Base-by-base conservation (phyloP, 2,113 vertebrate genomes). In the Aldabrachelys gigantea region DNA sequence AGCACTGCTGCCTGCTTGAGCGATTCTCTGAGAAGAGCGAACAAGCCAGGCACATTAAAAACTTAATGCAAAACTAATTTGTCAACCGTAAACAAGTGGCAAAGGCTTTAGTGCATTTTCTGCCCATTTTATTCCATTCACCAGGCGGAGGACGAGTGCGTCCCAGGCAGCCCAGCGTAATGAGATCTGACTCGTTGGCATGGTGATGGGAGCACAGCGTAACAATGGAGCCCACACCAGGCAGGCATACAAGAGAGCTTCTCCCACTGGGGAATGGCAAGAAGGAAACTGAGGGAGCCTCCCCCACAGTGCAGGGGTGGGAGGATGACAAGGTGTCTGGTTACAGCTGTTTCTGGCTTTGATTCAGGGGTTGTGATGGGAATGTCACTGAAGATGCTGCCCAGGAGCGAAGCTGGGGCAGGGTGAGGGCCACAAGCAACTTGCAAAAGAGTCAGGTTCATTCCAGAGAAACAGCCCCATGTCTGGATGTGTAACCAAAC, bases 21-120 rank as follows among this genome's bases (percentile, higher is more conserved):
- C 65, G 12, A 2, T 1, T 0, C 81, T 95, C 81, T 1, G 16
- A 91, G 87, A 50, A 89, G 79, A 93, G 72, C 10, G 0, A 0
- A 88, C 69, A 88, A 88, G 88, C 53, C 82, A 79, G 82, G 56
- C 79, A 38, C 2, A 0, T 78, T 49, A 94, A 94, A 91, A 97
- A 88, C 87, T 80, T 89, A 52, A 89, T 24, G 53, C 38, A 84
- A 89, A 95, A 54, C 91, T 92, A 53, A 95, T 94, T 86, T 91
- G 87, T 89, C 90, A 83, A 47, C 83, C 79, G 27, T 16, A 88
- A 92, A 87, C 38, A 53, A 96, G 85, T 47, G n/a, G 54, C 50
- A 85, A 92, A 84, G 78, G 14, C 79, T 95, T 93, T 57, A 35
- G 91, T 2, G 2, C 12, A 9, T 94, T 94, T 96, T 94, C 89